A percentile compares a stretch with the other conserved stretches of the same genome.
Conservation (phyloP, 2,888 invertebrate genomes). For the Ophraella communa region DNA sequence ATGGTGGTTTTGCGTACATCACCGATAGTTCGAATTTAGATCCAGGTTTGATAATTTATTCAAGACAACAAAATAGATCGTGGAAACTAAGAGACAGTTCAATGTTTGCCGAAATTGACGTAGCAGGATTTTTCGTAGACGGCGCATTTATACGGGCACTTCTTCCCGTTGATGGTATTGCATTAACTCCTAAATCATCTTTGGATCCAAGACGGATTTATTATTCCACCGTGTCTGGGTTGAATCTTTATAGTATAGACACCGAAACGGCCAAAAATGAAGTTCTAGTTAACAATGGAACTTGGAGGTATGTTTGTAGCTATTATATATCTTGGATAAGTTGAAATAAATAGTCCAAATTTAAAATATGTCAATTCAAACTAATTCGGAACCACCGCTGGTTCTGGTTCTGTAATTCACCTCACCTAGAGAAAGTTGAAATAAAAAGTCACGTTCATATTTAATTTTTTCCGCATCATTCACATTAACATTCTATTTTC, state of each 20-base stretch:
- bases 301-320: conserved; percentile 40
- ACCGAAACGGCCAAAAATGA: conserved; percentile 67
- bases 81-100: conserved; percentile 75
- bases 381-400: too few species aligned
- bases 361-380: too few species aligned
- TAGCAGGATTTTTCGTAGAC: conserved; percentile 66
- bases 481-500: too few species aligned
- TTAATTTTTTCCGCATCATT: too few species aligned
- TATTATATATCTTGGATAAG: conserved; percentile 43
- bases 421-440: too few species aligned
- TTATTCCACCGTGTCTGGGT: conserved; percentile 49
- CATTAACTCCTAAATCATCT: conserved; percentile 65
- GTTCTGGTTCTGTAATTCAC: too few species aligned
- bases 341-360: too few species aligned
- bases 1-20: conserved; percentile 73
- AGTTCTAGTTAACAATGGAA: neutral
- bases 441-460: too few species aligned
- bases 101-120: conserved; percentile 69
- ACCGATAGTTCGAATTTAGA: conserved; percentile 71
- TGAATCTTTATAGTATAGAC: conserved; percentile 66
- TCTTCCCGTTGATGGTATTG: conserved; percentile 73
- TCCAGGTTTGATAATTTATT: conserved; percentile 76
- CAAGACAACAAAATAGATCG: conserved; percentile 66
- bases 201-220: conserved; percentile 45
- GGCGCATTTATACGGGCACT: conserved; percentile 61